Base-by-base conservation (phyloP, 2,797 vertebrate genomes). In the Propithecus perrieri region DNA sequence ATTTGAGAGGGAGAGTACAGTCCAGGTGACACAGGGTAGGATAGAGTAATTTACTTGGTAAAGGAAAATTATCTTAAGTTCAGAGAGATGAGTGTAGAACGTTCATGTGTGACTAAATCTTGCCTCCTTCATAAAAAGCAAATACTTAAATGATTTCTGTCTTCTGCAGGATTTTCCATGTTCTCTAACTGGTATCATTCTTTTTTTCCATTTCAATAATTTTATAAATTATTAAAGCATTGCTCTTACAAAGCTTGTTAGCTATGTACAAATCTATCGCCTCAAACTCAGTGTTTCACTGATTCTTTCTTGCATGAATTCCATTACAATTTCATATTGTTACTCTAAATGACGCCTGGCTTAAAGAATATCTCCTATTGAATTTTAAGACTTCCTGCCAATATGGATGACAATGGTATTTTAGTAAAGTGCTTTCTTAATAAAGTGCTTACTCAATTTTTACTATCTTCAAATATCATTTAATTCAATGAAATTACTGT, bases 391-490 rank as follows among this genome's bases (percentile, higher is more conserved):
- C 38, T 61, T 85, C 8, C 5, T 67, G 5, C 57, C 43, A 17
- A 41, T 43, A 33, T 55, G 20, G 67, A 89, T 72, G 33, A 74
- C 33, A 74, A 53, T 95, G 38, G 7, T 63, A 90, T 84, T 80
- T 65, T 85, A 88, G 20, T 41, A 63, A 48, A 75, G 50, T 46
- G 5, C 85, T 87, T 97, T 89, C 41, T 46, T 83, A 79, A 75
- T 67, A 86, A 89, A 87, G 43, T 2, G 18, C 13, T 96, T 59
- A 18, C 59, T 85, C 46, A 14, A n/a, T 26, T 84, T 89, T 92
- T 92, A 89, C 63, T 83, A 69, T n/a, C 8, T 95, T 94, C 76
- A 85, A 20, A 26, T 89, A 74, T 57, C 18, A 87, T 41, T 90
- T 87, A 94, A 85, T n/a, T 93, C 65, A 71, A 87, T 63, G 28